These are phyloP conservation scores for Tenrec ecaudatus DNA, from an alignment of 2,113 vertebrate species.

Conservation along the genomic window DNA sequence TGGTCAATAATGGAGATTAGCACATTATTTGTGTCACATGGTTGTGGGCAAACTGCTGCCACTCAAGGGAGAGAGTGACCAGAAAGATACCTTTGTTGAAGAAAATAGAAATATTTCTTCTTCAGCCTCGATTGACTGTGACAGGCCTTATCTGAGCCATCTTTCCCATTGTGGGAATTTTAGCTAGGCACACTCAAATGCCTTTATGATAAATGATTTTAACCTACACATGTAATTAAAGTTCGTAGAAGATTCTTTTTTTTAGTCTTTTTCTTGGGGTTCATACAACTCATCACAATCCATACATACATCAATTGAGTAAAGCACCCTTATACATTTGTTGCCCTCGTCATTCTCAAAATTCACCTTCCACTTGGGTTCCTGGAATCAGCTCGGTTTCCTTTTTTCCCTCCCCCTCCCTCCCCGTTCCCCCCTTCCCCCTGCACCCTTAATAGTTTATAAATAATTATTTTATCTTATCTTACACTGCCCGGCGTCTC, in stretches of 20 bases:
- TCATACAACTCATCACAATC: too few species aligned
- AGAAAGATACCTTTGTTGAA: not conserved
- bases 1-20: constrained; percentile 18
- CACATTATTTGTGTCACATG: constrained; percentile 6
- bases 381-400: too few species aligned
- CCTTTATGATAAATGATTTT: constrained; percentile 41
- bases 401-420: too few species aligned
- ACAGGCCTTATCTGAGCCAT: not conserved
- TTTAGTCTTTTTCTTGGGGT: too few species aligned
- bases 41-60: constrained; percentile 9
- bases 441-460: too few species aligned
- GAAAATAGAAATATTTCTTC: constrained; percentile 10
- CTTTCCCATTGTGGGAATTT: not conserved
- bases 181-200: constrained; percentile 28
- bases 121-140: not conserved
- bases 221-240: not conserved
- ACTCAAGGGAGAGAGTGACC: constrained; percentile 24
- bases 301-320: too few species aligned
- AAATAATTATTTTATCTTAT: too few species aligned
- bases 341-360: too few species aligned
- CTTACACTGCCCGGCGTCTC: too few species aligned
- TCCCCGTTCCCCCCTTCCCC: too few species aligned
- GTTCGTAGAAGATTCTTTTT: constrained; percentile 9
- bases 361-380: too few species aligned
- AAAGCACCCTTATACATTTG: too few species aligned